Evolutionary conservation across 2,113 vertebrate species (phyloP).

Genomic region (Myrmecophaga tridactyla): DNA sequence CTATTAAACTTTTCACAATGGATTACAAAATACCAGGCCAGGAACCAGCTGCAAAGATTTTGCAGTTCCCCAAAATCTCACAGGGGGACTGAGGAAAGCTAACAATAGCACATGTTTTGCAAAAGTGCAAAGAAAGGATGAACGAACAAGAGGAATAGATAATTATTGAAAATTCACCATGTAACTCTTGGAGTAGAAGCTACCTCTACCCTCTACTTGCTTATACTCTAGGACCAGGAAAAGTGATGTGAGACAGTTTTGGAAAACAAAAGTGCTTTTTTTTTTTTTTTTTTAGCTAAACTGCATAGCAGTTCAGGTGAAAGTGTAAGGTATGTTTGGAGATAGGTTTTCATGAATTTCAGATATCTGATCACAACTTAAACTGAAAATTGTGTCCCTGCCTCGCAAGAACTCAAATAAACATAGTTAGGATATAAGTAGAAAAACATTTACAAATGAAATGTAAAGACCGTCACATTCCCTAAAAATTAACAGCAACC

Average conservation of each 20-base stretch:
- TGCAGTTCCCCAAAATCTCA: background rate
- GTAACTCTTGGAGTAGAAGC: background rate
- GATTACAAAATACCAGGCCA: conserved; percentile 50
- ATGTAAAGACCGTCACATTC: background rate
- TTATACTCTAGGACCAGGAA: background rate
- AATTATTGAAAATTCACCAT: background rate
- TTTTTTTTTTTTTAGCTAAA: background rate
- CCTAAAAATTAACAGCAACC: background rate
- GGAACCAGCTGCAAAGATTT: conserved; percentile 36
- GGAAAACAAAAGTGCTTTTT: background rate
- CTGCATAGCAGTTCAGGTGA: background rate
- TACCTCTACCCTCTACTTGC: background rate
- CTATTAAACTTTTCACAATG: conserved; percentile 33
- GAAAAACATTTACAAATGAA: background rate
- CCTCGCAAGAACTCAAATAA: conserved; percentile 22
- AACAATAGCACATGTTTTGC: conserved; percentile 21
- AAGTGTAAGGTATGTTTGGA: background rate
- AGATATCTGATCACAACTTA: background rate
- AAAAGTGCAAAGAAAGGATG: background rate
- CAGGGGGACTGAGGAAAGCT: background rate
- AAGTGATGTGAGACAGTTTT: background rate
- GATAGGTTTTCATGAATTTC: background rate
- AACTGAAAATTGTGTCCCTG: background rate
- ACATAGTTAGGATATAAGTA: background rate
- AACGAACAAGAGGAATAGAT: background rate